A percentile compares a stretch with the other conserved stretches of the same genome.
phyloP scores from a whole-genome alignment of 2,113 vertebrate species.

The Epinephelus moara region DNA sequence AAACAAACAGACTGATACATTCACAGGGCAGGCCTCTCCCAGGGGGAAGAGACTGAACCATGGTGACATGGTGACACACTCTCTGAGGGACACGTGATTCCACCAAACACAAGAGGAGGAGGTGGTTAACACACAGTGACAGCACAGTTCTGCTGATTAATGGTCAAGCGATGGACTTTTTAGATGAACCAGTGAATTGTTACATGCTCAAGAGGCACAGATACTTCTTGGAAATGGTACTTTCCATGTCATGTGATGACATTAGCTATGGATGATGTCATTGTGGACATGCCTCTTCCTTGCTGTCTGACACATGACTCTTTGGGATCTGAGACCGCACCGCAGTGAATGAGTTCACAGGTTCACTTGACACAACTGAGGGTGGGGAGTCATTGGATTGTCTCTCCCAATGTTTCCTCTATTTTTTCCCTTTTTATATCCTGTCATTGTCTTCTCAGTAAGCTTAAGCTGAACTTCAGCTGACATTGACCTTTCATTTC shows the following conservation, averaged over 20 bases:
- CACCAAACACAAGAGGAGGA: constrained; percentile 5
- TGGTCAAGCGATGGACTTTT: constrained; percentile 2
- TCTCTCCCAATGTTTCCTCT: background rate
- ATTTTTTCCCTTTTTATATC: background rate
- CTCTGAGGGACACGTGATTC: constrained; percentile 13
- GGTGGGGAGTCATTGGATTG: background rate
- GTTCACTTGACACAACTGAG: background rate
- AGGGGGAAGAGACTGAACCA: constrained; percentile 27
- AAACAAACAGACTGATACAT: constrained; percentile 24
- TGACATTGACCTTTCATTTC: background rate
- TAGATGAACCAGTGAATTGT: constrained; percentile 21
- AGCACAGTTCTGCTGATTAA: background rate
- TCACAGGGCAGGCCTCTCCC: background rate
- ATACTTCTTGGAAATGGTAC: constrained; percentile 6
- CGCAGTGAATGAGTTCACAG: background rate
- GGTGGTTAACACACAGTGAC: background rate
- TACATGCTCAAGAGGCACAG: background rate
- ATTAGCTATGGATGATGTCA: constrained; percentile 50
- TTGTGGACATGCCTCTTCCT: constrained; percentile 5
- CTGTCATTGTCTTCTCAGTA: background rate
- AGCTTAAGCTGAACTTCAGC: background rate
- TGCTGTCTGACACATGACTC: constrained; percentile 25
- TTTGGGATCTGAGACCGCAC: background rate
- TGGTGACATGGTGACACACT: constrained; percentile 56
- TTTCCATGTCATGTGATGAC: constrained; percentile 45